Evolutionary conservation across 2,113 vertebrate species (phyloP), one percentile per base, ranked within the genome.

Genomic region (Zapus hudsonius): DNA sequence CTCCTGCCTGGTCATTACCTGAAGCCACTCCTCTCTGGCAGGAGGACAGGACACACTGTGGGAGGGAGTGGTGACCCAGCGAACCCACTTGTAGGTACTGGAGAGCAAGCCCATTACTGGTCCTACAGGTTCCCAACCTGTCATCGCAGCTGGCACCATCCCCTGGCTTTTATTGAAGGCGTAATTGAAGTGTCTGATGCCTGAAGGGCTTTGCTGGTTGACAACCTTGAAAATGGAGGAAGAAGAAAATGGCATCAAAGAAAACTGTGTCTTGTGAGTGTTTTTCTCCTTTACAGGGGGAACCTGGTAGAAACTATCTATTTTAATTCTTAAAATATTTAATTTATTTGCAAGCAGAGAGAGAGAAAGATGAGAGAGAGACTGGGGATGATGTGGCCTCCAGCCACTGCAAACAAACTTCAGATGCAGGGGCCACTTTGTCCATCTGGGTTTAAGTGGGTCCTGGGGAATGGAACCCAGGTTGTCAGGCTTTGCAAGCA

Each of bases 111-210:
- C 1, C 72, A 69, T 67, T 87, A 93, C 96, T n/a, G 29, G 96
- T 95, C 93, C 82, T 94, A 84, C 97, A 87, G 85, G 94, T 96
- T 97, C 67, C 93, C 84, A 73, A 85, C 36, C n/a, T 95, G 81
- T 96, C 95, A 92, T 95, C 72, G 15, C 13, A 59, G 70, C 72
- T 94, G 92, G 79, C 88, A 95, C 72, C 78, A 67, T 69, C 42
- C 61, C 66, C 33, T 78, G 85, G 93, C 84, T 95, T 97, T 96
- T 96, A 97, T 52, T 76, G 87, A 78, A 84, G 85, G 47, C 52
- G 75, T 96, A 96, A 95, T 92, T 96, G 94, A 92, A 87, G 84
- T 92, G 85, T 92, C 61, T 83, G 91, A 75, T 81, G 75, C 93
- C 91, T 17, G 13, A 72, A 93, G 75, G 74, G 69, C 70, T 92